A percentile compares a stretch with the other conserved stretches of the same genome.
Conservation (phyloP, 2,888 invertebrate species). For the Nemoura dubitans region DNA sequence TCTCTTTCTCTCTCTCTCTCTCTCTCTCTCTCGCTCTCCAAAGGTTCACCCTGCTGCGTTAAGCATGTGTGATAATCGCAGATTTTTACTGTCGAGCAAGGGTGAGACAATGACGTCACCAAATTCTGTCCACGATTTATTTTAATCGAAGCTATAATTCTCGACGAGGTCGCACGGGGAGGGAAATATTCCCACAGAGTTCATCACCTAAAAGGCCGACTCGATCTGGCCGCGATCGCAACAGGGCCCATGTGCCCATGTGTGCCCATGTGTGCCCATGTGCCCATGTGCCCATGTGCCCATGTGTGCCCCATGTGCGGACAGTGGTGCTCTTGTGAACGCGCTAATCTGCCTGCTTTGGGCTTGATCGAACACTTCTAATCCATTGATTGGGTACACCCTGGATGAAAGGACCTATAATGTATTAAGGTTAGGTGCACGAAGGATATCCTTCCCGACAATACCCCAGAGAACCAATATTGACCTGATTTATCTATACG, state of each 20-base stretch:
- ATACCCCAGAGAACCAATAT: slow-evolving; percentile 44
- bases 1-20: not conserved
- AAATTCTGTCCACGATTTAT: slow-evolving; percentile 30
- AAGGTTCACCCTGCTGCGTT: not conserved
- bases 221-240: not conserved
- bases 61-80: not conserved
- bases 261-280: no score
- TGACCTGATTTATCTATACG: slow-evolving; percentile 44
- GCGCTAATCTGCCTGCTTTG: not conserved
- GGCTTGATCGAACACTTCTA: not conserved
- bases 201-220: slow-evolving; percentile 40
- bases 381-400: not conserved
- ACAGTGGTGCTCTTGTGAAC: no score
- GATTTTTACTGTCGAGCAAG: not conserved
- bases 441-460: slow-evolving; percentile 20
- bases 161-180: slow-evolving; percentile 23
- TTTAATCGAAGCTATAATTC: slow-evolving; percentile 45
- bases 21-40: not conserved
- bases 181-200: slow-evolving; percentile 44
- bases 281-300: no score
- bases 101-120: slow-evolving; percentile 42
- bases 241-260: no score
- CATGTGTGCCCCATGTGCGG: no score
- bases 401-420: not conserved
- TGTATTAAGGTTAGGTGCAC: not conserved